These are phyloP conservation scores for Branchipolynoe longqiensis DNA, from an alignment of 2,888 invertebrate species.

Conservation along the genomic window DNA sequence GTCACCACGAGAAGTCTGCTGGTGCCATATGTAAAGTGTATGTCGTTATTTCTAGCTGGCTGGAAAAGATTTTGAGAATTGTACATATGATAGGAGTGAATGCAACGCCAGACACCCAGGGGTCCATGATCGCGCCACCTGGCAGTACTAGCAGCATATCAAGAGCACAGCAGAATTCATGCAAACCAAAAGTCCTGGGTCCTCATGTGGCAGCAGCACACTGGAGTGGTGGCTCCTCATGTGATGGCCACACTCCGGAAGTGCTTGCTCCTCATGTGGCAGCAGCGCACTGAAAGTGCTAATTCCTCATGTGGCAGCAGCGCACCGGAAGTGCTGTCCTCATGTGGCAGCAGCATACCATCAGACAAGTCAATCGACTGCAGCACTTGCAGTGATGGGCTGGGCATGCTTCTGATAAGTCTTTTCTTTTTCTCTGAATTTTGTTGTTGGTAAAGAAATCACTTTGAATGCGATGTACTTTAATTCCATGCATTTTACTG, in stretches of 20 bases:
- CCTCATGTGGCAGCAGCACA: no score
- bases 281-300: no score
- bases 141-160: conserved; percentile 5
- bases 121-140: neutral
- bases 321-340: neutral
- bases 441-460: neutral
- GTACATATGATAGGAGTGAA: neutral
- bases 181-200: no score
- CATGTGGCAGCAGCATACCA: neutral
- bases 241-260: no score
- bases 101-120: conserved; percentile 12
- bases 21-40: neutral
- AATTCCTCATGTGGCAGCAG: neutral
- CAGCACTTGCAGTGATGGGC: conserved; percentile 21
- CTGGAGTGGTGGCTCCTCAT: no score
- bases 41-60: conserved; percentile 46
- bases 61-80: conserved; percentile 45
- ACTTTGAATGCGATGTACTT: conserved; percentile 14
- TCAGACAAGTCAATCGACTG: neutral
- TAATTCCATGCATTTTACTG: neutral
- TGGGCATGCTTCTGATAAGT: no score
- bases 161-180: no score
- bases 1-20: neutral
- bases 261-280: no score
- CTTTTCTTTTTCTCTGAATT: neutral